Percentiles rank a stretch among this genome's conserved stretches.
These are phyloP conservation scores for Zosterops hypoxanthus DNA, from an alignment of 2,113 vertebrate species.

Conservation along the genomic window DNA sequence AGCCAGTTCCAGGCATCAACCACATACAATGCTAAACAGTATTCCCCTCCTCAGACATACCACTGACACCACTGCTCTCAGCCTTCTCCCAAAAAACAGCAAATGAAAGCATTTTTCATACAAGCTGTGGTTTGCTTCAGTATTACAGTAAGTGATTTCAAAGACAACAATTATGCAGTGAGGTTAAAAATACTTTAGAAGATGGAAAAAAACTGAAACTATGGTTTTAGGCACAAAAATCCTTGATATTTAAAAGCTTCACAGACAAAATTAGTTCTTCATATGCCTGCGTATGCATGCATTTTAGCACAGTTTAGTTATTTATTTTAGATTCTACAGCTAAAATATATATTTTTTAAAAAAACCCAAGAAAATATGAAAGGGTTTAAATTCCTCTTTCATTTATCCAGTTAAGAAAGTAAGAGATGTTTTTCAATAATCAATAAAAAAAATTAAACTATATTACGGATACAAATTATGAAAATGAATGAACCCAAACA, in stretches of 20 bases:
- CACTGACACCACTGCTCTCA: not conserved
- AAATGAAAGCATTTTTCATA: slow-evolving; percentile 16
- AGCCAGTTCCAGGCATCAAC: not conserved
- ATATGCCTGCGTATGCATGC: not conserved
- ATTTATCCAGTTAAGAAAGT: not conserved
- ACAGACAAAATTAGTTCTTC: slow-evolving; percentile 14
- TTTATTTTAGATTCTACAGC: not conserved
- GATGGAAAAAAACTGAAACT: slow-evolving; percentile 1
- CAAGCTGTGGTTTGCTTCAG: slow-evolving; percentile 10
- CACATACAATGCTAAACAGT: not conserved
- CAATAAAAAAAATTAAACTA: not conserved
- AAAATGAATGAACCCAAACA: not conserved
- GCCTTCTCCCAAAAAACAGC: not conserved
- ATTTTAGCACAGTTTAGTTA: not conserved
- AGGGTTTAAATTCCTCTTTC: not conserved
- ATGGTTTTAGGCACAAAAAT: slow-evolving; percentile 32
- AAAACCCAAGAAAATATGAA: not conserved
- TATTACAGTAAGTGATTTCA: slow-evolving; percentile 9
- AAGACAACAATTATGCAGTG: slow-evolving; percentile 7
- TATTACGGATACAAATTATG: not conserved
- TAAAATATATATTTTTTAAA: not conserved
- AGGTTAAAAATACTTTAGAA: slow-evolving; percentile 52
- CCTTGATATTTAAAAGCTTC: slow-evolving; percentile 1
- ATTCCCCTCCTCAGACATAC: not conserved
- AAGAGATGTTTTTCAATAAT: not conserved